These are phyloP conservation scores for Galeopsomyia nigrocyanea DNA, from an alignment of 2,888 invertebrate species.

Conservation along the genomic window DNA sequence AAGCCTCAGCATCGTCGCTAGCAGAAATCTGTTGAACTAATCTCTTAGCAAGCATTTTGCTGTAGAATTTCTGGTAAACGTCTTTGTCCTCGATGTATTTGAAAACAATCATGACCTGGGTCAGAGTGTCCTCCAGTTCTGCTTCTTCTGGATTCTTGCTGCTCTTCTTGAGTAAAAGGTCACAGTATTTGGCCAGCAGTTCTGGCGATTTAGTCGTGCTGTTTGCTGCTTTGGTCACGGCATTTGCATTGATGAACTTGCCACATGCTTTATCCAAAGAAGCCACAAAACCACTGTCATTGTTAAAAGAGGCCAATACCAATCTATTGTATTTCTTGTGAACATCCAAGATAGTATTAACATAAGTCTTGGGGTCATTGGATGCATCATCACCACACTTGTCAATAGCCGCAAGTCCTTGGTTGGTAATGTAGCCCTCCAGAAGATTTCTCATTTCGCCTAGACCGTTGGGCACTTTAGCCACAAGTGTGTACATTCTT, in stretches of 20 bases:
- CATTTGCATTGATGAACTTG: slow-evolving; percentile 96
- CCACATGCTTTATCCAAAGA: slow-evolving; percentile 98
- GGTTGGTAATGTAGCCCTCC: slow-evolving; percentile 93
- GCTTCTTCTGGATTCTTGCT: slow-evolving; percentile 99
- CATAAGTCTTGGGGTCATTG: slow-evolving; percentile 97
- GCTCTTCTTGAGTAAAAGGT: slow-evolving; percentile 95
- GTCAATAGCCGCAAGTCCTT: slow-evolving; percentile 93
- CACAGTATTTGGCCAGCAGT: slow-evolving; percentile 97
- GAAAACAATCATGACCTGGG: slow-evolving; percentile 99
- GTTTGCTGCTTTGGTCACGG: slow-evolving; percentile 91
- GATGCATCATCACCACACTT: slow-evolving; percentile 94
- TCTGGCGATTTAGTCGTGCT: slow-evolving; percentile 97
- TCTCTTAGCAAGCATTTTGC: slow-evolving; percentile 98
- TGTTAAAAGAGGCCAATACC: slow-evolving; percentile 93
- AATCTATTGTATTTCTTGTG: slow-evolving; percentile 98
- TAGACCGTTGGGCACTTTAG: slow-evolving; percentile 92
- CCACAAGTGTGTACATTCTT: slow-evolving; percentile 94
- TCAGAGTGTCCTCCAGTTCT: slow-evolving; percentile 96
- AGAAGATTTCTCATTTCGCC: slow-evolving; percentile 88
- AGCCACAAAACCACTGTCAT: slow-evolving; percentile 98
- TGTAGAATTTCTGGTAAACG: slow-evolving; percentile 99
- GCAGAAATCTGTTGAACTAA: slow-evolving; percentile 98
- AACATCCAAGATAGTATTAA: slow-evolving; percentile 95
- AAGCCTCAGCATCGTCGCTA: slow-evolving; percentile 98
- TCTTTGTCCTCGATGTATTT: slow-evolving; percentile 99